Base-by-base conservation (phyloP, 2,888 invertebrate species). In the Maniola hyperantus region DNA sequence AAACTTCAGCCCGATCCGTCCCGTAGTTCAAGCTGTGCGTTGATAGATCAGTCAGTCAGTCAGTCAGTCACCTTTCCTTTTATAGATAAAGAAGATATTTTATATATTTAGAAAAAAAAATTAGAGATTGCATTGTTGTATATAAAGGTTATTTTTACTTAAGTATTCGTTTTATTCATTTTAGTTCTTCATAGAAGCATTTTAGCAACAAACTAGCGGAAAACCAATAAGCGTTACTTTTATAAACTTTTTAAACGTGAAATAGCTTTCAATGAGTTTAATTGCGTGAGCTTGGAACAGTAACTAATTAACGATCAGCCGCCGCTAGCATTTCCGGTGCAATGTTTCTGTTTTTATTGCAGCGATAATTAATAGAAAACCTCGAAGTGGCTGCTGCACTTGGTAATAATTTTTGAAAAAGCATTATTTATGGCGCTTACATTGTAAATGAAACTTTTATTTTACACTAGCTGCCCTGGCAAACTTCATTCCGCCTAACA, bases 281-380 rank as follows among this genome's bases (percentile, higher is more conserved):
- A 54, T 54, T 54, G 54, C 36, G 54, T 18, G 34, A 34, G 34
- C 54, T 13, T 10, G 7, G 53, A 13, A 33, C 53, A 13, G 36
- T 54, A 34, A 54, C 34, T 54, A 54, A 54, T 54, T 54, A 36
- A 54, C 54, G 36, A 54, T 54, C 36, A 18, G 54, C n/a, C 36
- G 34, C 34, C 36, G 15, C 15, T 34, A 5, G 54, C 15, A 54
- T 54, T 54, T 54, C 54, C 54, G 54, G 10, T 15, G 15, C 36
- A 54, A 36, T 53, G 53, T 34, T 53, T 54, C 54, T 6, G 34
- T 36, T 54, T 54, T 54, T 54, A 54, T 54, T 34, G 54, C 54
- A n/a, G 10, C 36, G 54, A 54, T 54, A 54, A 54, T 54, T 54
- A 54, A 54, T 54, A 54, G 54, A 54, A 54, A 54, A 54, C 36